phyloP scores from a whole-genome alignment of 2,797 vertebrate species.

The Dromococcyx pavoninus region DNA sequence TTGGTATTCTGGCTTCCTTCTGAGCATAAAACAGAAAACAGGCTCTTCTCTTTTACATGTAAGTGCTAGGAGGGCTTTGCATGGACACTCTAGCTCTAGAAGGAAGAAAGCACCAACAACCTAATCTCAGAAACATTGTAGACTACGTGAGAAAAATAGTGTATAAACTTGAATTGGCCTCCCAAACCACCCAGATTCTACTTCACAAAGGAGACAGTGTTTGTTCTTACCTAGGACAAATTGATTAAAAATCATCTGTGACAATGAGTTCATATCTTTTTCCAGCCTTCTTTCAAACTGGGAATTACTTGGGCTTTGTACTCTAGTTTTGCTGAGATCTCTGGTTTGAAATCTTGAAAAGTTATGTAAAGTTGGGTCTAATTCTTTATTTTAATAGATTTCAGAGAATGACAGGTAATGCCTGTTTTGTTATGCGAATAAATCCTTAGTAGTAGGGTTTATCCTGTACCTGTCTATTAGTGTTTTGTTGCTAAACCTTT shows the following conservation, averaged over 20 bases:
- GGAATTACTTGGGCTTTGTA: not conserved
- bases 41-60: not conserved
- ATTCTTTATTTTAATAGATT: not conserved
- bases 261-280: not conserved
- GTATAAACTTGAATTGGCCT: not conserved
- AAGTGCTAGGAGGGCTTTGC: not conserved
- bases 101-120: not conserved
- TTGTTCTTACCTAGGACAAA: not conserved
- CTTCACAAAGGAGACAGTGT: not conserved
- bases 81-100: not conserved
- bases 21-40: not conserved
- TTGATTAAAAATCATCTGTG: not conserved
- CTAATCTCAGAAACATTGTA: not conserved
- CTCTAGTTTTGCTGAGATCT: not conserved
- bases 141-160: not conserved
- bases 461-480: not conserved
- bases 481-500: not conserved
- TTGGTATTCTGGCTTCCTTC: not conserved
- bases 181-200: not conserved
- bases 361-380: not conserved
- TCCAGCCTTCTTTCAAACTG: not conserved
- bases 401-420: not conserved
- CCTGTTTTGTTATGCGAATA: not conserved
- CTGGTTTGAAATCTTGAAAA: not conserved
- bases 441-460: constrained; percentile 10